Percentiles rank a stretch among this genome's conserved stretches.
These are phyloP conservation scores for Synergus umbraculus DNA, from an alignment of 2,888 invertebrate genomes.

Conservation along the genomic window DNA sequence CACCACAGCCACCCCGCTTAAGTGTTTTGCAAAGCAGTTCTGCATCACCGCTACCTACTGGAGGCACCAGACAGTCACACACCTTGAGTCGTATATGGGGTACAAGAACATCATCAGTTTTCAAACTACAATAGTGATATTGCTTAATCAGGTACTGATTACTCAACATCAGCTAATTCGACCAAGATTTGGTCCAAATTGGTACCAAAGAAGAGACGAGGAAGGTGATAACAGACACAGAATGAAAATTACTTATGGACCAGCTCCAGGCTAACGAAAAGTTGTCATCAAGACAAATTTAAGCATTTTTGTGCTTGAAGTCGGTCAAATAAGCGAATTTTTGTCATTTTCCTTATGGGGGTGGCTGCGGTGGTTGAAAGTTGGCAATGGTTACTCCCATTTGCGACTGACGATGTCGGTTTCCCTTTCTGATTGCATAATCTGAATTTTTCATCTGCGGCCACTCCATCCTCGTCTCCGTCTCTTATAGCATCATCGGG, in stretches of 20 bases:
- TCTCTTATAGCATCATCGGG: not conserved
- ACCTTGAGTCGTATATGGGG: conserved; percentile 1
- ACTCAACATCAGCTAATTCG: not conserved
- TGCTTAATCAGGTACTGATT: not conserved
- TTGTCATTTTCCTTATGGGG: not conserved
- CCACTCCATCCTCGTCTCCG: conserved; percentile 27
- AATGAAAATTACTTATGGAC: not conserved
- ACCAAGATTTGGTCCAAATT: not conserved
- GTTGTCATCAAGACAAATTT: not conserved
- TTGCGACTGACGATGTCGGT: not conserved
- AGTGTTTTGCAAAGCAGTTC: not conserved
- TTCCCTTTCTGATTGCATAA: not conserved
- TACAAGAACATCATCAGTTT: not conserved
- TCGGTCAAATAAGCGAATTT: not conserved
- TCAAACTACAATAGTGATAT: not conserved
- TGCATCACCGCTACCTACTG: conserved; percentile 14
- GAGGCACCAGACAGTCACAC: not conserved
- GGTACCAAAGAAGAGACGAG: not conserved
- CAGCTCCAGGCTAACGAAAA: not conserved
- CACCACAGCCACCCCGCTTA: conserved; percentile 24
- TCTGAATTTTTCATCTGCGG: not conserved
- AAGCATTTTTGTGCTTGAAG: not conserved
- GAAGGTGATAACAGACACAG: not conserved
- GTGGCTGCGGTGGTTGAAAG: not conserved
- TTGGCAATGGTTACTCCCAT: not conserved